Evolutionary conservation across 1,140 invertebrate genomes (phyloP), one percentile per base, ranked within the genome.

Genomic region (Neoseiulus cucumeris): DNA sequence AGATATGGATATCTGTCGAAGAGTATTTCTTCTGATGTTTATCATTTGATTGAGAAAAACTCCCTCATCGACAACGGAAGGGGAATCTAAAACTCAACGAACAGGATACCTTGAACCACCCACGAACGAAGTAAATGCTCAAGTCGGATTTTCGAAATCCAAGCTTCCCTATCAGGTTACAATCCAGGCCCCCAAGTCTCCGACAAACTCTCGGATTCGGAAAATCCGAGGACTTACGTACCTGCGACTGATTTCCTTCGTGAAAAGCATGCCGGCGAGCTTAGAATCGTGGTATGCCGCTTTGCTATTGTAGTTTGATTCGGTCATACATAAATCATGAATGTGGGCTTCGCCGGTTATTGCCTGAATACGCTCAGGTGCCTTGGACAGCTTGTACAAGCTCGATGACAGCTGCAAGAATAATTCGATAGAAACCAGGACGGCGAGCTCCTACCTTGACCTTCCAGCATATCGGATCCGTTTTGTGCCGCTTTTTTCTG

Each of bases 191-290:
- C n/a, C n/a, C n/a, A n/a, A n/a, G n/a, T n/a, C n/a, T n/a, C n/a
- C n/a, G n/a, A n/a, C n/a, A n/a, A n/a, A n/a, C n/a, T n/a, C n/a
- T n/a, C n/a, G n/a, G n/a, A n/a, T n/a, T n/a, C n/a, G n/a, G n/a
- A n/a, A n/a, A n/a, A n/a, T n/a, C n/a, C n/a, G n/a, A 29, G 51
- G 9, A 6, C 25, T 59, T 25, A 59, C 51, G 14, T 25, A 25
- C 51, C 51, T 25, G 14, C 51, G 51, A 25, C 51, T 25, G 25
- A 59, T 59, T 25, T 59, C 25, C 2, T 25, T 25, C 51, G 33
- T 59, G 22, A 59, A 59, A 1, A 59, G 51, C 51, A 59, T 59
- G 17, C 51, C 51, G 51, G 51, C 51, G 14, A 59, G 22, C 22
- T 59, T 59, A 12, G 51, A 59, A 59, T 59, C 22, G 14, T 25